Evolutionary conservation across 2,888 invertebrate genomes (phyloP).

Genomic region (Chloroclystis v-ata): DNA sequence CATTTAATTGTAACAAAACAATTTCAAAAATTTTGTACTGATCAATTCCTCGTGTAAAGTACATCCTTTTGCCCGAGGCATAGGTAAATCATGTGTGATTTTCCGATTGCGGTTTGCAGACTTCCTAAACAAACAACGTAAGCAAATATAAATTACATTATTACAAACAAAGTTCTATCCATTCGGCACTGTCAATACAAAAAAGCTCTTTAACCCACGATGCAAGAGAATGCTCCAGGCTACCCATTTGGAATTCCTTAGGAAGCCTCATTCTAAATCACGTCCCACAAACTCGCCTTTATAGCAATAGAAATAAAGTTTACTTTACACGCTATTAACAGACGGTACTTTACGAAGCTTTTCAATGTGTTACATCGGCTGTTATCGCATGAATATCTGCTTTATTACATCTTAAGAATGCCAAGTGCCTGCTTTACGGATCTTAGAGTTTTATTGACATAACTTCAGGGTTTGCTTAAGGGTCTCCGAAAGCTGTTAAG

Average conservation of each 20-base stretch:
- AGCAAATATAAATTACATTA: too few relatives aligned
- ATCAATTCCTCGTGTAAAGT: too few relatives aligned
- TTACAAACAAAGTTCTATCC: too few relatives aligned
- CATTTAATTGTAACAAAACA: too few relatives aligned
- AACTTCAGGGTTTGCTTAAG: constrained; percentile 31
- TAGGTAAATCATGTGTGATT: not conserved
- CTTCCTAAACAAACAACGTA: too few relatives aligned
- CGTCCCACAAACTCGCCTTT: constrained; percentile 20
- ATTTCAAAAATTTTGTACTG: too few relatives aligned
- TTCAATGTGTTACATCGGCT: constrained; percentile 43
- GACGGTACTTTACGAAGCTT: constrained; percentile 32
- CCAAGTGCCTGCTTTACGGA: constrained; percentile 36
- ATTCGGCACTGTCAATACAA: constrained; percentile 10
- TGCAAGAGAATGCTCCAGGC: constrained; percentile 26
- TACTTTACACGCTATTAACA: constrained; percentile 19
- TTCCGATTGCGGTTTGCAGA: too few relatives aligned
- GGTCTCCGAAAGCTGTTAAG: constrained; percentile 18
- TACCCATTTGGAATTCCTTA: constrained; percentile 30
- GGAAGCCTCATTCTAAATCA: constrained; percentile 30
- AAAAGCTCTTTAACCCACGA: constrained; percentile 25
- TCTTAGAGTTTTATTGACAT: constrained; percentile 36
- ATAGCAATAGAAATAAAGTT: constrained; percentile 21
- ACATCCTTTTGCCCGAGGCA: too few relatives aligned
- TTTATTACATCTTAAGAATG: constrained; percentile 38
- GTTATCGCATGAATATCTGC: constrained; percentile 39